A percentile compares a stretch with the other conserved stretches of the same genome.
Evolutionary conservation across 2,113 vertebrate species (phyloP).

Genomic region (Psephotus haematonotus): DNA sequence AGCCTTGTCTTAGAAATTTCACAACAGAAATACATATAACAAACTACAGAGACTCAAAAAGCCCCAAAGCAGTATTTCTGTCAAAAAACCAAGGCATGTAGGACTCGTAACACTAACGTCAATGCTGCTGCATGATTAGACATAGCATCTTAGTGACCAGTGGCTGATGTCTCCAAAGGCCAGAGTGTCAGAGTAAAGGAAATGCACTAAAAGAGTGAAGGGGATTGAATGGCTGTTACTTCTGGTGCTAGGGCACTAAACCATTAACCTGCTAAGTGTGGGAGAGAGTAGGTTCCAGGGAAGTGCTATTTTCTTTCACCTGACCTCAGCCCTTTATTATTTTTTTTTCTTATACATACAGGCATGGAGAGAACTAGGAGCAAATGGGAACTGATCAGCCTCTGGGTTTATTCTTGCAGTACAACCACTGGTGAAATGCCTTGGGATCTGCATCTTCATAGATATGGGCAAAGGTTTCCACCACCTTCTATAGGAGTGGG

Average conservation of each 20-base stretch:
- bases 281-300: background rate
- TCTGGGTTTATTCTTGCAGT: background rate
- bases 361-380: background rate
- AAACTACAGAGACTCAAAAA: background rate
- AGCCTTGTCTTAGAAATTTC: background rate
- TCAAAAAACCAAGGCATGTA: background rate
- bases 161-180: background rate
- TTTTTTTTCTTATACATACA: background rate
- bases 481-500: background rate
- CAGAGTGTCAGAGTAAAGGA: background rate
- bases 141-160: background rate
- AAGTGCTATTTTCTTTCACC: background rate
- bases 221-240: background rate
- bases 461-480: background rate
- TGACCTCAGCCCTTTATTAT: background rate
- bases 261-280: background rate
- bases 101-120: background rate
- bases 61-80: background rate
- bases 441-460: background rate
- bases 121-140: background rate
- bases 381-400: background rate
- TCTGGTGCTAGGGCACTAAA: background rate
- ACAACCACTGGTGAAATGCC: background rate
- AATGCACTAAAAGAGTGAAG: background rate
- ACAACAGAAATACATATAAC: background rate